A percentile compares a stretch with the other conserved stretches of the same genome.
These are phyloP conservation scores for Numenius phaeopus DNA, from an alignment of 2,797 vertebrate species.

Conservation along the genomic window DNA sequence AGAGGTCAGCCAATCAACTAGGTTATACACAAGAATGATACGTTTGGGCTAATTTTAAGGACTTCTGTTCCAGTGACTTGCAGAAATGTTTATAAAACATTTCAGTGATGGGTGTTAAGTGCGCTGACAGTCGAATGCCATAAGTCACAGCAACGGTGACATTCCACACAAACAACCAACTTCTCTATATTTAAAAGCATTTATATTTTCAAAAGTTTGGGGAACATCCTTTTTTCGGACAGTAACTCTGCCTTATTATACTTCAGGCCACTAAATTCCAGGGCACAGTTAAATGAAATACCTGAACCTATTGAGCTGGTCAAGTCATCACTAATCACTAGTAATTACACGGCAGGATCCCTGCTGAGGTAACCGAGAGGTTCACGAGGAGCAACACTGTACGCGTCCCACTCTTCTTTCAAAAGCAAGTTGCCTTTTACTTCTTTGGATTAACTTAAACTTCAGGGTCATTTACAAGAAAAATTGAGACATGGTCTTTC, in stretches of 20 bases:
- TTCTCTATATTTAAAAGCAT: neutral
- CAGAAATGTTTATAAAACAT: constrained; percentile 37
- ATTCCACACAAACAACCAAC: neutral
- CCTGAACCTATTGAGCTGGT: constrained; percentile 31
- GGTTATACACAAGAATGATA: neutral
- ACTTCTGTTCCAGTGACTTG: neutral
- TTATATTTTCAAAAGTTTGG: neutral
- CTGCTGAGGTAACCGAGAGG: constrained; percentile 72
- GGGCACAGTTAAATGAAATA: constrained; percentile 45
- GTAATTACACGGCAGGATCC: constrained; percentile 69
- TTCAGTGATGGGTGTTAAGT: neutral
- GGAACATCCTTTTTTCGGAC: neutral
- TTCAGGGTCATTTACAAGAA: constrained; percentile 17
- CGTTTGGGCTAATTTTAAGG: neutral
- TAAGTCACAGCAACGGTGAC: neutral
- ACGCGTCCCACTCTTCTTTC: constrained; percentile 39
- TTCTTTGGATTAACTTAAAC: constrained; percentile 73
- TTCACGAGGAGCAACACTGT: constrained; percentile 46
- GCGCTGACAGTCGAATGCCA: neutral
- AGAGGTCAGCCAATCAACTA: neutral
- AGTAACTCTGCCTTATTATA: constrained; percentile 1
- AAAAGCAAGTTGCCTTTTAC: constrained; percentile 59
- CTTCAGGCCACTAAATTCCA: constrained; percentile 27
- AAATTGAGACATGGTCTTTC: neutral
- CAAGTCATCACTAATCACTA: constrained; percentile 33